These are phyloP conservation scores for Pelobates fuscus DNA, from an alignment of 2,113 vertebrate species.

Conservation along the genomic window DNA sequence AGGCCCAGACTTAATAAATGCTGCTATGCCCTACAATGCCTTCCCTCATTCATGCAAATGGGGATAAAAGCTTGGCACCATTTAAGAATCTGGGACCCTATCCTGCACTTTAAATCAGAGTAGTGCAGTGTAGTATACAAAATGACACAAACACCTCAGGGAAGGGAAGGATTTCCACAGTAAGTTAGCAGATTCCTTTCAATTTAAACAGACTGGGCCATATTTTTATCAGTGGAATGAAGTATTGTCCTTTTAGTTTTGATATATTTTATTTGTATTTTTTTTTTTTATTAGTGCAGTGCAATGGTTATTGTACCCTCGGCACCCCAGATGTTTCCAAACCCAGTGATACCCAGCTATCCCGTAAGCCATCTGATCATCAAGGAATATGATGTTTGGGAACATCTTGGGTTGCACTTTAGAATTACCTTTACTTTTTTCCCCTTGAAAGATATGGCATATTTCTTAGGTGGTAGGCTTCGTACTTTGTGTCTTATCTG, in stretches of 20 bases:
- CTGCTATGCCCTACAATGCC: background rate
- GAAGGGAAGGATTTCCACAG: conserved; percentile 37
- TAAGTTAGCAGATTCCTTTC: conserved; percentile 57
- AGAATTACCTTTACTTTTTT: too few relatives aligned
- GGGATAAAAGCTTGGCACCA: background rate
- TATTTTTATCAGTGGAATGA: too few relatives aligned
- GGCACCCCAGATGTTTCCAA: too few relatives aligned
- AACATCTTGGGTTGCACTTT: background rate
- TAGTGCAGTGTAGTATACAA: background rate
- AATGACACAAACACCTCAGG: background rate
- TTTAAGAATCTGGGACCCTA: background rate
- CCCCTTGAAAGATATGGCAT: too few relatives aligned
- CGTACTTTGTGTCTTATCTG: background rate
- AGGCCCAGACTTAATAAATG: background rate
- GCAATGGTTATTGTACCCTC: too few relatives aligned
- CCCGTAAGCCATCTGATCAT: too few relatives aligned
- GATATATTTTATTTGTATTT: too few relatives aligned
- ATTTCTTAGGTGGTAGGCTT: background rate
- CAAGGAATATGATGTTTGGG: too few relatives aligned
- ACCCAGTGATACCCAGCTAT: too few relatives aligned
- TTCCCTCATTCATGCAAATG: background rate
- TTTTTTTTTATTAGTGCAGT: too few relatives aligned
- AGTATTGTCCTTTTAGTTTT: too few relatives aligned
- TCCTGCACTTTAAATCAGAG: background rate
- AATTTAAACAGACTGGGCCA: too few relatives aligned